These are phyloP conservation scores for Leptobrachium leishanense DNA, from an alignment of 2,113 vertebrate genomes.

Conservation along the genomic window DNA sequence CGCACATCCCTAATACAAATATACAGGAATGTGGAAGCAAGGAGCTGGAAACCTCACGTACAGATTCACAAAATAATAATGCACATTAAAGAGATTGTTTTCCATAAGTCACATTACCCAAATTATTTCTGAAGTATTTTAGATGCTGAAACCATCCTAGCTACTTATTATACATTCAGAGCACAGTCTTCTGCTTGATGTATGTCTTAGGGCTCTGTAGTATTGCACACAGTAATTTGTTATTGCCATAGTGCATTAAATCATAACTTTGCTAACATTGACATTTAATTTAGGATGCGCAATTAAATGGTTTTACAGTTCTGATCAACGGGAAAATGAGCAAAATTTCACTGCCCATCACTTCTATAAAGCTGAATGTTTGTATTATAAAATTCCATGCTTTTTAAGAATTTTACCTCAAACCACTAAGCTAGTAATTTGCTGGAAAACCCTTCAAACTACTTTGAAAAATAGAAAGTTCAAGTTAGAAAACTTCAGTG, in stretches of 20 bases:
- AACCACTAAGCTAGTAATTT: too few species aligned
- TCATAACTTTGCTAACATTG: conserved; percentile 17
- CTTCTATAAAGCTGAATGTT: neutral
- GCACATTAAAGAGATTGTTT: too few species aligned
- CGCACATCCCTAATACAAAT: too few species aligned
- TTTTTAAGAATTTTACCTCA: neutral
- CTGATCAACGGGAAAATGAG: neutral
- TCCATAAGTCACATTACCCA: too few species aligned
- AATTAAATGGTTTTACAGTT: conserved; percentile 21
- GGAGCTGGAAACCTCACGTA: too few species aligned
- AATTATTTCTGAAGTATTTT: too few species aligned
- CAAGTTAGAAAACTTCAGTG: too few species aligned
- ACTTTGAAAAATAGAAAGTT: too few species aligned
- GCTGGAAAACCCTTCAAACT: too few species aligned
- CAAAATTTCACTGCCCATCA: neutral
- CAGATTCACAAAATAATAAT: too few species aligned
- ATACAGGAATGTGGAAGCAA: too few species aligned
- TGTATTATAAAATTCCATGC: neutral
- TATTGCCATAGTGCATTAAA: conserved; percentile 15
- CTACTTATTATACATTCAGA: neutral
- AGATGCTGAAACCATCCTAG: neutral
- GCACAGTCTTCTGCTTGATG: neutral
- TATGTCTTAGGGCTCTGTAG: neutral
- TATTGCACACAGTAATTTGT: conserved; percentile 21
- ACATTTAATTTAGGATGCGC: conserved; percentile 15